Conservation (phyloP, 2,888 invertebrate genomes). For the Lasioglossum malachurum region DNA sequence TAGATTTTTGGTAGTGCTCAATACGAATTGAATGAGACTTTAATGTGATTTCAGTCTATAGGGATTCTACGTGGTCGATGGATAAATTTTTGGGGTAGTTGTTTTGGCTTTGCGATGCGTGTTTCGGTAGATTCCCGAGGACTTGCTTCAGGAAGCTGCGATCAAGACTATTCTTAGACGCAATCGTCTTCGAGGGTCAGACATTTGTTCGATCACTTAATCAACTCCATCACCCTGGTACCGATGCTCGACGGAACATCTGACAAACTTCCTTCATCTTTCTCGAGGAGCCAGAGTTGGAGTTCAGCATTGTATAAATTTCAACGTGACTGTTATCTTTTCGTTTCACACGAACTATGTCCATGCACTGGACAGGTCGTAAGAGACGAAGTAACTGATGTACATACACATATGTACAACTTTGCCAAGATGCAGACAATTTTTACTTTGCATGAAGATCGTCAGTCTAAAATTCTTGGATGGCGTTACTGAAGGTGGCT, state of each 20-base stretch:
- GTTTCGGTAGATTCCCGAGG: not conserved
- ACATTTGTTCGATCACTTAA: slow-evolving; percentile 3
- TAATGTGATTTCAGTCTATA: not conserved
- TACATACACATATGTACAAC: no score
- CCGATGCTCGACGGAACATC: not conserved
- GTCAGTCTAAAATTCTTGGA: no score
- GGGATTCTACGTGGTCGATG: not conserved
- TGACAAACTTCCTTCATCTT: not conserved
- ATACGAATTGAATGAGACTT: not conserved
- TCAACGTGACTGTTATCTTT: no score
- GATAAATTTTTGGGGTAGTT: not conserved
- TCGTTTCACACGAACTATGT: no score
- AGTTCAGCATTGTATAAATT: not conserved
- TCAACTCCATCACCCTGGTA: not conserved
- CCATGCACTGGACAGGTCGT: no score
- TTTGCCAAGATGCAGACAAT: no score
- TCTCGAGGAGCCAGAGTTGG: not conserved
- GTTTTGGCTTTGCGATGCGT: not conserved
- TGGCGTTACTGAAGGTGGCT: no score
- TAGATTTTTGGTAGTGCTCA: no score
- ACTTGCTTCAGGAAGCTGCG: not conserved
- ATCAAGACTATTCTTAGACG: not conserved
- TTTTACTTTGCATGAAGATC: no score
- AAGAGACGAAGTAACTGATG: no score
- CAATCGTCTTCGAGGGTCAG: not conserved